phyloP scores from a whole-genome alignment of 2,888 invertebrate species.

The Brachyptera putata region DNA sequence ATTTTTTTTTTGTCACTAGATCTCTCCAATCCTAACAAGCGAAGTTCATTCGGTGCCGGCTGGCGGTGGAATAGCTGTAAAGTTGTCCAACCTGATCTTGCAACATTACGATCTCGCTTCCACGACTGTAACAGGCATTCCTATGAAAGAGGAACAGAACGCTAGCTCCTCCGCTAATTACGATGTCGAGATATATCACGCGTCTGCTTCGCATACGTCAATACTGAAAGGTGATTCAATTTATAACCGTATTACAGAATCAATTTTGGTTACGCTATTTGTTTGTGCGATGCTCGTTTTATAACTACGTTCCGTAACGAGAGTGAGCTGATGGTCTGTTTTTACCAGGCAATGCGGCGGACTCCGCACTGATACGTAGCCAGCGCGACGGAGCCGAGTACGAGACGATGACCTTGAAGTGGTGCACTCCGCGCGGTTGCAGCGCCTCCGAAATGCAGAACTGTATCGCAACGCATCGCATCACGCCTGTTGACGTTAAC shows the following conservation, averaged over 20 bases:
- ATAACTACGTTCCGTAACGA: too few species aligned
- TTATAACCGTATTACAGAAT: too few species aligned
- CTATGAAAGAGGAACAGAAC: slow-evolving; percentile 99
- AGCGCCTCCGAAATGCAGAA: slow-evolving; percentile 76
- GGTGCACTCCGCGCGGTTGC: slow-evolving; percentile 94
- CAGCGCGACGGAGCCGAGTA: slow-evolving; percentile 71
- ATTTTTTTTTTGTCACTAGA: slow-evolving; percentile 44
- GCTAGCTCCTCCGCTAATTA: slow-evolving; percentile 97
- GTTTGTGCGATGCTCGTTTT: too few species aligned
- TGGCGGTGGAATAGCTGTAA: slow-evolving; percentile 61
- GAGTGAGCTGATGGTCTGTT: too few species aligned
- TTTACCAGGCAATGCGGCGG: slow-evolving; percentile 52
- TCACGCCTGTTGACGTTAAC: slow-evolving; percentile 95
- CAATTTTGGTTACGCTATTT: too few species aligned
- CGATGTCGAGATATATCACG: slow-evolving; percentile 95
- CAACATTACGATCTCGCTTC: slow-evolving; percentile 88
- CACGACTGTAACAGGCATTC: slow-evolving; percentile 96
- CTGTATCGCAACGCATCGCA: slow-evolving; percentile 79
- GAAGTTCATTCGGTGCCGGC: slow-evolving; percentile 71
- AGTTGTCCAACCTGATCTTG: slow-evolving; percentile 70
- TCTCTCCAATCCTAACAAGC: slow-evolving; percentile 67
- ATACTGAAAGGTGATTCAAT: slow-evolving; percentile 60
- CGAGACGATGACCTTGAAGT: slow-evolving; percentile 84
- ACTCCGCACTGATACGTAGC: slow-evolving; percentile 59
- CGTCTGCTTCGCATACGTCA: slow-evolving; percentile 77